A percentile compares a stretch with the other conserved stretches of the same genome.
Evolutionary conservation across 2,113 vertebrate genomes (phyloP).

Genomic region (Mesitornis unicolor): DNA sequence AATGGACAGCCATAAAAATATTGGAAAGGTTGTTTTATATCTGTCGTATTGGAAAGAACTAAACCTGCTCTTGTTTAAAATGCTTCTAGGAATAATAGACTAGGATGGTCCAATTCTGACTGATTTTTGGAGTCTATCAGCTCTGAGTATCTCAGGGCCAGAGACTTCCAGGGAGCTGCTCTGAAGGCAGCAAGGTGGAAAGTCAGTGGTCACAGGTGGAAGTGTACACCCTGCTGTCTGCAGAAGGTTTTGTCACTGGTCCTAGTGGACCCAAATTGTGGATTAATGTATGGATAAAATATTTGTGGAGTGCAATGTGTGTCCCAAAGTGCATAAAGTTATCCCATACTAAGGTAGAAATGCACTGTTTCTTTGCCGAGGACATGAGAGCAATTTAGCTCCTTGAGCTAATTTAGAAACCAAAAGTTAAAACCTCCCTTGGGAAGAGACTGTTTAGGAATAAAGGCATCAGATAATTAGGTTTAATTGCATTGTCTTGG

Average conservation of each 20-base stretch:
- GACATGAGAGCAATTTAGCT: slow-evolving; percentile 60
- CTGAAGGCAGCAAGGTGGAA: background rate
- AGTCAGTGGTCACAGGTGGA: background rate
- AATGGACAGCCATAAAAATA: background rate
- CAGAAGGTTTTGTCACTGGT: background rate
- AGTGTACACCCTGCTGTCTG: background rate
- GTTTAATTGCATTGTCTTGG: slow-evolving; percentile 71
- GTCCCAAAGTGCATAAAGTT: background rate
- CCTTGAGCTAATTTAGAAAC: slow-evolving; percentile 65
- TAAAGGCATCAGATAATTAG: slow-evolving; percentile 68
- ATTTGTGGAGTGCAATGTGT: rapidly evolving
- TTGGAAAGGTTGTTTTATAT: background rate
- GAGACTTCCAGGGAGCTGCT: too few relatives aligned
- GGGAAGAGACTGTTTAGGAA: slow-evolving; percentile 66
- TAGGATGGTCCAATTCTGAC: background rate
- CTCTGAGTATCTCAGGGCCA: too few relatives aligned
- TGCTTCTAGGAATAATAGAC: background rate
- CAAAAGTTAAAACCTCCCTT: slow-evolving; percentile 67
- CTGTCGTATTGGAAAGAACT: background rate
- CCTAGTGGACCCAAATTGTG: background rate
- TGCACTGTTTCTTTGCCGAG: slow-evolving; percentile 38
- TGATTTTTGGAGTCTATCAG: background rate
- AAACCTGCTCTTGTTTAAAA: background rate
- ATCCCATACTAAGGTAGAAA: background rate
- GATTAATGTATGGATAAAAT: background rate